Evolutionary conservation across 2,113 vertebrate species (phyloP), one percentile per base, ranked within the genome.

Genomic region (Hippocampus barbouri): DNA sequence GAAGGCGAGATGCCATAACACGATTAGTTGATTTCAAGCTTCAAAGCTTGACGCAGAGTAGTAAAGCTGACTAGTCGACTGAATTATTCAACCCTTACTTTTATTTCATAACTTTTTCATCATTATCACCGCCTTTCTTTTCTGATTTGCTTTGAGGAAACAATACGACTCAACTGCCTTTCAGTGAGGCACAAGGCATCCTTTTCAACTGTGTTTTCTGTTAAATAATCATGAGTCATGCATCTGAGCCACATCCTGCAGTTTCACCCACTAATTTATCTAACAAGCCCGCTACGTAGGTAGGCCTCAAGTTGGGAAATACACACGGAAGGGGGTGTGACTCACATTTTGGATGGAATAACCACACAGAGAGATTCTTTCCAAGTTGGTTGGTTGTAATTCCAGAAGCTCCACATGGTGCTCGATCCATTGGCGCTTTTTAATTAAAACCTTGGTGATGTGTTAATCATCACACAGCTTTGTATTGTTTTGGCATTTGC

Each of bases 401-500:
- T 40, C 8, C 8, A 62, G 8, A 61, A 8, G 59, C 27, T 34
- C 14, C 59, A 34, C 59, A 61, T 20, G 15, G 15, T 61, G 30
- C 11, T 47, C 8, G 14, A 61, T 54, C 23, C 49, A 34, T 34
- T 34, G 34, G 34, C 66, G 53, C 77, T 80, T 84, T 77, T 80
- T 83, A 56, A 87, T 87, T 81, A 87, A 87, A 82, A 21, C 61
- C 21, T 1, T 11, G 43, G 9, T 14, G 51, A 45, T 62, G 38
- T 73, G 77, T 79, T 69, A 70, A 79, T 81, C 76, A 79, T 85
- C 66, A 63, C 59, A 69, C 63, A 67, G 45, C n/a, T 76, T 68
- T 71, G 38, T 67, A 38, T 61, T 51, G 56, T 16, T 7, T 57
- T 60, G 34, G 5, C 34, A 38, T 38, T 38, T 38, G 34, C 34